Evolutionary conservation across 2,113 vertebrate species (phyloP).

Genomic region (Myiagra hebetior): DNA sequence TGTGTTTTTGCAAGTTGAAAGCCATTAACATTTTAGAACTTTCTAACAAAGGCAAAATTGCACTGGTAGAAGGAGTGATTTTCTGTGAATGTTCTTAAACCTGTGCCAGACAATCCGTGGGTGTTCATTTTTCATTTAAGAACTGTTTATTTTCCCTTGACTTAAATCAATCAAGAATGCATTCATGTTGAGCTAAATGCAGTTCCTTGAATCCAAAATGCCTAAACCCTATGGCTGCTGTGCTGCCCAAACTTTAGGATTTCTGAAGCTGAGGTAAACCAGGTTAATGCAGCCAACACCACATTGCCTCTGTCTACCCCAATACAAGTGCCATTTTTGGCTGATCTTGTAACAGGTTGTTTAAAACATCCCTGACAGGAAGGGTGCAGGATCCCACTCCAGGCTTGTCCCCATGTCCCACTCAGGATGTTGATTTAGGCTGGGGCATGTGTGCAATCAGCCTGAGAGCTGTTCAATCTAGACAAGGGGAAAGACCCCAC

Average conservation of each 20-base stretch:
- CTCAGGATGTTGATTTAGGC: neutral
- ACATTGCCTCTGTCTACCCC: rapidly evolving
- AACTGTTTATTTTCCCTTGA: constrained; percentile 11
- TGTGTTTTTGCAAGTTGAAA: neutral
- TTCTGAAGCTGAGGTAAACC: neutral
- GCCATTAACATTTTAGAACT: neutral
- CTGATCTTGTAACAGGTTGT: neutral
- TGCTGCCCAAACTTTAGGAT: neutral
- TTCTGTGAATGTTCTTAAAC: neutral
- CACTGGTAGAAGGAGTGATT: neutral
- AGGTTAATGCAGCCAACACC: neutral
- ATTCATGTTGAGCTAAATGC: neutral
- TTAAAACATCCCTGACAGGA: neutral
- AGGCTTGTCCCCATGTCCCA: neutral
- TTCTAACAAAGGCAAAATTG: neutral
- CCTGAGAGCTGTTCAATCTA: neutral
- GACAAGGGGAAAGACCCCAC: neutral
- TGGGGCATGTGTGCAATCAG: rapidly evolving
- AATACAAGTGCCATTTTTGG: rapidly evolving
- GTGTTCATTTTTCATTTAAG: constrained; percentile 2
- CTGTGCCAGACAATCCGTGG: neutral
- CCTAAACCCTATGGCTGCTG: neutral
- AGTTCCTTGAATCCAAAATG: neutral
- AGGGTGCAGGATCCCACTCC: neutral
- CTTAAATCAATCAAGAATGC: neutral